Evolutionary conservation across 1,140 invertebrate species (phyloP).

Genomic region (Ectropis grisescens): DNA sequence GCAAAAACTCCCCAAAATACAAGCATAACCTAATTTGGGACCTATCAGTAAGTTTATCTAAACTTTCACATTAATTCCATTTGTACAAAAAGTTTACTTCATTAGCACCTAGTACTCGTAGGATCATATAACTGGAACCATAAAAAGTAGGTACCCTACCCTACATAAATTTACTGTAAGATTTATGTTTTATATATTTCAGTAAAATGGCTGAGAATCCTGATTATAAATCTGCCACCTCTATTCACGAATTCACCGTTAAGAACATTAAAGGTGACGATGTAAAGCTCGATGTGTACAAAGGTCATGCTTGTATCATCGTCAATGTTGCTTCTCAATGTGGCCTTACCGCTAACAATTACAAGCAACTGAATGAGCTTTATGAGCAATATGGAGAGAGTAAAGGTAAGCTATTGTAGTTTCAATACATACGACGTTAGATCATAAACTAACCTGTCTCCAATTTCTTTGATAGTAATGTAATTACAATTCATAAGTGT

Average conservation of each 20-base stretch:
- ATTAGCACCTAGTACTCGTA: too few species aligned
- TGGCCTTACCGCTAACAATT: conserved; percentile 86
- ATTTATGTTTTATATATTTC: too few species aligned
- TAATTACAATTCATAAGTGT: too few species aligned
- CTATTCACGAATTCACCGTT: conserved; percentile 84
- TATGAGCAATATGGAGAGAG: conserved; percentile 79
- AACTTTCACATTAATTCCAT: too few species aligned
- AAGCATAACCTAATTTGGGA: too few species aligned
- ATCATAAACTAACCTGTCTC: not conserved
- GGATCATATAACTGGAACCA: too few species aligned
- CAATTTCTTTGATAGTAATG: too few species aligned
- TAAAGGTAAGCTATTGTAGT: conserved; percentile 36
- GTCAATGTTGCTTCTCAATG: conserved; percentile 95
- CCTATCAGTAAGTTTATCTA: too few species aligned
- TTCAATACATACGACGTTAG: not conserved
- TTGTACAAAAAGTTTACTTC: too few species aligned
- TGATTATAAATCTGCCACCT: conserved; percentile 71
- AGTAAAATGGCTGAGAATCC: conserved; percentile 52
- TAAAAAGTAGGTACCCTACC: too few species aligned
- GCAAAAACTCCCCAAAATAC: too few species aligned
- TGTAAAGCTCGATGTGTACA: conserved; percentile 81
- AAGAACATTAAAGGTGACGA: conserved; percentile 83
- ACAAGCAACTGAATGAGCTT: conserved; percentile 82
- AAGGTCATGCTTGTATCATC: conserved; percentile 82
- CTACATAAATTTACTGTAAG: too few species aligned